Percentiles rank a stretch among this genome's conserved stretches.
Conservation (phyloP, 2,113 vertebrate genomes). For the Scatophagus argus region DNA sequence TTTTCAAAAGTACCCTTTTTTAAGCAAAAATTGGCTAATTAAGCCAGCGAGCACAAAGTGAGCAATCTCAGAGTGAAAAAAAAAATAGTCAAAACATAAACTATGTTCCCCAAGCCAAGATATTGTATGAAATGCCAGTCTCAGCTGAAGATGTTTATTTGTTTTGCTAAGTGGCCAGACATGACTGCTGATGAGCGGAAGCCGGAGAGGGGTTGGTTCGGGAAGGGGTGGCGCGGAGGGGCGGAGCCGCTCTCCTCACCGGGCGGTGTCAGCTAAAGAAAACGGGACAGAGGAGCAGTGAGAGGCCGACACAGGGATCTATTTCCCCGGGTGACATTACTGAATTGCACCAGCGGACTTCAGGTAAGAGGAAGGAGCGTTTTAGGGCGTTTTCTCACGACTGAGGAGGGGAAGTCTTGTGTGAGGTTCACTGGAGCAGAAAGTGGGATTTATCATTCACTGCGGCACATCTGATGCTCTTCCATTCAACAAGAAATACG, state of each 20-base stretch:
- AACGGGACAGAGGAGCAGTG: conserved; percentile 27
- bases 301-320: conserved; percentile 20
- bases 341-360: conserved; percentile 6
- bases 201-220: not conserved
- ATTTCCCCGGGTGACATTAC: not conserved
- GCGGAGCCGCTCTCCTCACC: conserved; percentile 28
- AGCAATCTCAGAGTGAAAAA: not conserved
- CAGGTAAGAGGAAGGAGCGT: conserved; percentile 62
- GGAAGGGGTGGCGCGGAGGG: conserved; percentile 29
- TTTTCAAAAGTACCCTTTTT: not conserved
- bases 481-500: not conserved
- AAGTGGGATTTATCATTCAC: not conserved
- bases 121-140: not conserved
- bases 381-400: conserved; percentile 25
- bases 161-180: not conserved
- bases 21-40: not conserved
- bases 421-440: not conserved
- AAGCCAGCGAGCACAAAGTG: not conserved
- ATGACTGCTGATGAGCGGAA: not conserved
- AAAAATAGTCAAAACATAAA: not conserved
- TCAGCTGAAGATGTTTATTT: accelerated
- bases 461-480: conserved; percentile 11
- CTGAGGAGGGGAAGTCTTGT: not conserved
- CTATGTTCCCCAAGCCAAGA: too few species aligned
- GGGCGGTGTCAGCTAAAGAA: conserved; percentile 65